Percentiles rank a stretch among this genome's conserved stretches.
phyloP scores from a whole-genome alignment of 2,888 invertebrate species.

The Creontiades dilutus region DNA sequence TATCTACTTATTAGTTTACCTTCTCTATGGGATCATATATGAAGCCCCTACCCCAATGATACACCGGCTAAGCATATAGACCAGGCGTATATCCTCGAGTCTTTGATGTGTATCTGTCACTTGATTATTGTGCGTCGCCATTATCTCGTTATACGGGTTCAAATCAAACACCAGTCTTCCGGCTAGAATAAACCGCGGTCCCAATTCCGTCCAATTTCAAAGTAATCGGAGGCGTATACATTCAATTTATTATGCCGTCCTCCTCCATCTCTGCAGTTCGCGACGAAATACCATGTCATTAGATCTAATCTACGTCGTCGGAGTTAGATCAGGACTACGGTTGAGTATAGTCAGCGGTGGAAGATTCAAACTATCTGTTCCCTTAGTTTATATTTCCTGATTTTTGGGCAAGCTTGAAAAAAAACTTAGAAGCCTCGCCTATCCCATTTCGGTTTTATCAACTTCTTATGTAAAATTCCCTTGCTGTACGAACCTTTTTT shows the following conservation, averaged over 20 bases:
- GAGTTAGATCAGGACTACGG: neutral
- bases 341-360: neutral
- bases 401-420: no score
- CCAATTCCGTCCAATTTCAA: conserved; percentile 7
- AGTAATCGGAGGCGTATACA: conserved; percentile 15
- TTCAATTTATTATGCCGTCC: no score
- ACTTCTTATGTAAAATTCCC: no score
- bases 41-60: neutral
- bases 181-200: neutral
- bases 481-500: no score
- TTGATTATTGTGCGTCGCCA: conserved; percentile 37
- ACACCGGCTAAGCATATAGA: conserved; percentile 12
- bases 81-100: conserved; percentile 11
- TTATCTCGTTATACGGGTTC: conserved; percentile 16
- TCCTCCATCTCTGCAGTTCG: neutral
- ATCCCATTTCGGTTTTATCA: no score
- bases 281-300: neutral
- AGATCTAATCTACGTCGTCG: neutral
- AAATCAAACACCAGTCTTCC: conserved; percentile 13
- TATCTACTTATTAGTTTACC: conserved; percentile 46
- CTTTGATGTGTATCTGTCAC: conserved; percentile 44
- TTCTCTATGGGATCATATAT: conserved; percentile 26
- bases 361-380: no score
- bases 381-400: no score
- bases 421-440: no score